Conservation (phyloP, 2,797 vertebrate species). For the Holocentrus rufus region DNA sequence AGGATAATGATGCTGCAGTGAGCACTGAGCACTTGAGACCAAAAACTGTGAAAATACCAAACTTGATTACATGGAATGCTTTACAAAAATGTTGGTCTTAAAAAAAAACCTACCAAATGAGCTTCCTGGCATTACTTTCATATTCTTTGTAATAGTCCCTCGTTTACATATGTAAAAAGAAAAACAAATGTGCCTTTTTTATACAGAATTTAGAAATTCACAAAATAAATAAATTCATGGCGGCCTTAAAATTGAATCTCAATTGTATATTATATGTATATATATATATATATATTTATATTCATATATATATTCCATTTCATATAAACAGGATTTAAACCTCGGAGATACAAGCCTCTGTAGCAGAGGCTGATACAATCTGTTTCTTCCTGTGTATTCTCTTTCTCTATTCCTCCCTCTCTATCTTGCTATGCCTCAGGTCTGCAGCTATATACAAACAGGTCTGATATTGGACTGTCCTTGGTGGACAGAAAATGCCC, state of each 20-base stretch:
- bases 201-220: conserved; percentile 85
- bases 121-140: conserved; percentile 68
- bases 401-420: conserved; percentile 62
- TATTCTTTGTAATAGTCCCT: conserved; percentile 79
- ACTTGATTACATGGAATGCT: conserved; percentile 75
- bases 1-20: conserved; percentile 62
- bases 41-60: conserved; percentile 74
- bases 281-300: conserved; percentile 47
- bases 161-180: conserved; percentile 78
- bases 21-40: conserved; percentile 52
- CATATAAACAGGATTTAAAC: conserved; percentile 79
- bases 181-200: conserved; percentile 79
- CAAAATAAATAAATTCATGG: conserved; percentile 87
- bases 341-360: conserved; percentile 52
- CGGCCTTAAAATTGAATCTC: conserved; percentile 82
- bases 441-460: conserved; percentile 76
- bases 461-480: conserved; percentile 74
- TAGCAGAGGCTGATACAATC: conserved; percentile 69
- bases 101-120: conserved; percentile 66
- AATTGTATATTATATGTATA: conserved; percentile 73
- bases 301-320: conserved; percentile 73
- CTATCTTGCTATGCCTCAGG: conserved; percentile 61
- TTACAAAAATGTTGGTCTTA: conserved; percentile 66
- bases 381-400: conserved; percentile 59
- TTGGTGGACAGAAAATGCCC: conserved; percentile 78